Conservation (phyloP, 1,140 invertebrate genomes). For the Brachionus plicatilis region DNA sequence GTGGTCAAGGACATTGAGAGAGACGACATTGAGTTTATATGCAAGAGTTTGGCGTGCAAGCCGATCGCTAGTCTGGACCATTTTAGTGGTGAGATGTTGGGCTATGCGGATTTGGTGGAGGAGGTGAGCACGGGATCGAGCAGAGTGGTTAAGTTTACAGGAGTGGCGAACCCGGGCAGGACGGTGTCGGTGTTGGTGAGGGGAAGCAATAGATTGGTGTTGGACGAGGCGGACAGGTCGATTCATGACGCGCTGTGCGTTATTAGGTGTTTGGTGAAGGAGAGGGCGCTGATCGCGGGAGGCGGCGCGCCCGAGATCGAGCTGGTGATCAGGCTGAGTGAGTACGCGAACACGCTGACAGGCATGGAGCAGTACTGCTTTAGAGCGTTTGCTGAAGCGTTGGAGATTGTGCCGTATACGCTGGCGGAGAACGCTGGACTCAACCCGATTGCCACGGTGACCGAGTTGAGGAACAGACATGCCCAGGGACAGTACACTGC, state of each 20-base stretch:
- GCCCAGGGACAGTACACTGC: constrained; percentile 72
- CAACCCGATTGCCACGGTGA: constrained; percentile 92
- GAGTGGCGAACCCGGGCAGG: constrained; percentile 76
- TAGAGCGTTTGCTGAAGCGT: constrained; percentile 89
- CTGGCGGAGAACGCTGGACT: constrained; percentile 99
- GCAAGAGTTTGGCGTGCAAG: constrained; percentile 82
- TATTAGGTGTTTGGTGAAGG: constrained; percentile 89
- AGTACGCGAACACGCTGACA: constrained; percentile 72
- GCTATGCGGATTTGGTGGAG: constrained; percentile 85
- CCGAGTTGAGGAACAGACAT: constrained; percentile 88
- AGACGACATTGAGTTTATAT: constrained; percentile 94
- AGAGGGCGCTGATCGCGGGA: constrained; percentile 79
- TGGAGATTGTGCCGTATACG: constrained; percentile 94
- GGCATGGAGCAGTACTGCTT: constrained; percentile 90
- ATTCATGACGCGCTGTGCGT: constrained; percentile 97
- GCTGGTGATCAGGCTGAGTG: constrained; percentile 74
- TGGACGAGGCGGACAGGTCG: constrained; percentile 86
- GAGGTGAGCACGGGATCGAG: constrained; percentile 81
- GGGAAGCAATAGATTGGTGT: constrained; percentile 92
- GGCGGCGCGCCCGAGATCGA: constrained; percentile 96
- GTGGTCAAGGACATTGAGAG: constrained; percentile 95
- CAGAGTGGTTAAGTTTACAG: constrained; percentile 89
- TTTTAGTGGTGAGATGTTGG: constrained; percentile 83
- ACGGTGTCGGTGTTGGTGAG: constrained; percentile 88
- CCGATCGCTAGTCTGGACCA: constrained; percentile 98